Evolutionary conservation across 2,888 invertebrate genomes (phyloP).

Genomic region (Invenusta paracnida): DNA sequence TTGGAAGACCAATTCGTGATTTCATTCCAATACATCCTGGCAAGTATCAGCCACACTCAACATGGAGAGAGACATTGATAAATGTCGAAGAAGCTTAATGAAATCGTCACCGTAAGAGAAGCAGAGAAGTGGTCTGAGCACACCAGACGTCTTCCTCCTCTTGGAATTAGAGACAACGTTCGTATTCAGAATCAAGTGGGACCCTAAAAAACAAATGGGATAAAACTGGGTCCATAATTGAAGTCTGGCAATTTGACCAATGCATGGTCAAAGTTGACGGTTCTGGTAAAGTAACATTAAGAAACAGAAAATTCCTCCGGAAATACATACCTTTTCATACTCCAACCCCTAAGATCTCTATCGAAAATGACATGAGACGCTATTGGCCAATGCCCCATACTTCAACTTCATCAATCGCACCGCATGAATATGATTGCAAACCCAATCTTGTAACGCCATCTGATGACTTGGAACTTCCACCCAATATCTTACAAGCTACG

Average conservation of each 20-base stretch:
- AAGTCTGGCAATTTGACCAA: slow-evolving; percentile 48
- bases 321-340: too few species aligned
- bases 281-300: slow-evolving; percentile 46
- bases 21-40: background rate
- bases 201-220: slow-evolving; percentile 49
- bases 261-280: slow-evolving; percentile 47
- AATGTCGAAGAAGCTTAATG: slow-evolving; percentile 47
- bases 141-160: slow-evolving; percentile 46
- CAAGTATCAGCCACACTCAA: slow-evolving; percentile 24
- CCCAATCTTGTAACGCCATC: too few species aligned
- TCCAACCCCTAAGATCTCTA: too few species aligned
- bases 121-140: slow-evolving; percentile 47
- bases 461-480: too few species aligned
- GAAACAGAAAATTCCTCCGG: slow-evolving; percentile 2
- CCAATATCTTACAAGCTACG: too few species aligned
- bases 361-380: too few species aligned
- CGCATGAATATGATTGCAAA: too few species aligned
- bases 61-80: slow-evolving; percentile 46
- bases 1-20: background rate
- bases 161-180: slow-evolving; percentile 46
- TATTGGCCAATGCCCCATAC: too few species aligned
- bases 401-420: too few species aligned
- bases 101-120: slow-evolving; percentile 47
- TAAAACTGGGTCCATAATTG: slow-evolving; percentile 48
- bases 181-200: slow-evolving; percentile 49